Conservation (phyloP, 1,140 invertebrate genomes). For the Micrasema longulum region DNA sequence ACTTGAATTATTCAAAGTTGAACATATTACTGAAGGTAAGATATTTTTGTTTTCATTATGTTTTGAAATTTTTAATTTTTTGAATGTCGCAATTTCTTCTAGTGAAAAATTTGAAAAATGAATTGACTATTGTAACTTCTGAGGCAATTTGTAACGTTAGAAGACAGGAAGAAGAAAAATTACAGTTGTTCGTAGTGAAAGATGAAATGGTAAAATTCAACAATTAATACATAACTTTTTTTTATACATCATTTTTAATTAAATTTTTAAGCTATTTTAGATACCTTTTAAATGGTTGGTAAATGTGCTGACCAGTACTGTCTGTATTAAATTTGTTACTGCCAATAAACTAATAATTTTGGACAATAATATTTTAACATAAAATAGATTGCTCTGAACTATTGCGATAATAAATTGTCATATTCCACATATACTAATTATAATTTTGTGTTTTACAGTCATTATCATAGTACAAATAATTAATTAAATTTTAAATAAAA, state of each 20-base stretch:
- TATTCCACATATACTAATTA: no score
- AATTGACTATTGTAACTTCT: conserved; percentile 28
- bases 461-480: no score
- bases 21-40: conserved; percentile 40
- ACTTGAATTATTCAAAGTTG: background rate
- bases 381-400: no score
- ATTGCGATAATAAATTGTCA: no score
- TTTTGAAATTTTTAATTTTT: background rate
- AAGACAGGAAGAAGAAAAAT: conserved; percentile 30
- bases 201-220: conserved; percentile 43
- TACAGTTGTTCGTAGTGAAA: conserved; percentile 32
- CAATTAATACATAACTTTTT: background rate
- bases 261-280: background rate
- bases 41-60: background rate
- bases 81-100: background rate
- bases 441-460: no score
- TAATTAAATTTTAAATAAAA: no score
- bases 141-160: conserved; percentile 25
- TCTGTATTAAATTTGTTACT: no score
- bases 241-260: background rate
- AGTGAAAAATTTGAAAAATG: conserved; percentile 36
- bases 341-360: no score
- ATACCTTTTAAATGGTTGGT: background rate
- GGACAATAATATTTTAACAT: no score
- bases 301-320: no score